A percentile compares a stretch with the other conserved stretches of the same genome.
phyloP scores from a whole-genome alignment of 2,888 invertebrate species.

The Melipona bicolor region DNA sequence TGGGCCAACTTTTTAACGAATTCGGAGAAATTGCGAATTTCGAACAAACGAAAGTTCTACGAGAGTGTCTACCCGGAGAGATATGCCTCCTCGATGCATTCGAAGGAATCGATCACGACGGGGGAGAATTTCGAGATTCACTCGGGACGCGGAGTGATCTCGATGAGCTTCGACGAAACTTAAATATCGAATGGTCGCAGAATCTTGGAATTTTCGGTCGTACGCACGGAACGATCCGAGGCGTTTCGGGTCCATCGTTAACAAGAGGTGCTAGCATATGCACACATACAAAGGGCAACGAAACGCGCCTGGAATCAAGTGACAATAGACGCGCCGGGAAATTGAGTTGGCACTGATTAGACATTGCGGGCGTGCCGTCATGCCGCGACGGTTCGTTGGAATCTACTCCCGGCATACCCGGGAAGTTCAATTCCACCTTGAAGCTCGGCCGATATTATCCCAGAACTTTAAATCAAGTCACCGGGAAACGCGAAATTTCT shows the following conservation, averaged over 20 bases:
- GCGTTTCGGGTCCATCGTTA: constrained; percentile 29
- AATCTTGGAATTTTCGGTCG: constrained; percentile 6
- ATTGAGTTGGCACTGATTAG: constrained; percentile 83
- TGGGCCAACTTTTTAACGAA: not conserved
- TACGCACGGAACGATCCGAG: constrained; percentile 21
- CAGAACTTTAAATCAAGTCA: constrained; percentile 65
- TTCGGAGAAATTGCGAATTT: not conserved
- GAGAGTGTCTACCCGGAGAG: not conserved
- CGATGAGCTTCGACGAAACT: not conserved
- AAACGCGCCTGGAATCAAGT: constrained; percentile 70
- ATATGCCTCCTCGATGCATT: not conserved
- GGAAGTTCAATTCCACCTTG: constrained; percentile 65
- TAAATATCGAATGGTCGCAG: not conserved
- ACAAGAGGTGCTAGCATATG: constrained; percentile 33
- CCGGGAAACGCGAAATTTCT: not conserved
- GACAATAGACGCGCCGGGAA: constrained; percentile 78
- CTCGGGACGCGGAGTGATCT: not conserved
- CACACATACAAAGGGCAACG: constrained; percentile 49
- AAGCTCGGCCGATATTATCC: constrained; percentile 65
- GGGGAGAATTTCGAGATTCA: not conserved
- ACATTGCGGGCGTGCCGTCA: constrained; percentile 82
- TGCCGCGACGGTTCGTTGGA: constrained; percentile 79
- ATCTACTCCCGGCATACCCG: constrained; percentile 76
- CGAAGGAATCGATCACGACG: not conserved
- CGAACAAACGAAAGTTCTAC: not conserved